Percentiles rank a stretch among this genome's conserved stretches.
These are phyloP conservation scores for Diadema setosum DNA, from an alignment of 35 echinoderm and acorn worm species.

Conservation along the genomic window DNA sequence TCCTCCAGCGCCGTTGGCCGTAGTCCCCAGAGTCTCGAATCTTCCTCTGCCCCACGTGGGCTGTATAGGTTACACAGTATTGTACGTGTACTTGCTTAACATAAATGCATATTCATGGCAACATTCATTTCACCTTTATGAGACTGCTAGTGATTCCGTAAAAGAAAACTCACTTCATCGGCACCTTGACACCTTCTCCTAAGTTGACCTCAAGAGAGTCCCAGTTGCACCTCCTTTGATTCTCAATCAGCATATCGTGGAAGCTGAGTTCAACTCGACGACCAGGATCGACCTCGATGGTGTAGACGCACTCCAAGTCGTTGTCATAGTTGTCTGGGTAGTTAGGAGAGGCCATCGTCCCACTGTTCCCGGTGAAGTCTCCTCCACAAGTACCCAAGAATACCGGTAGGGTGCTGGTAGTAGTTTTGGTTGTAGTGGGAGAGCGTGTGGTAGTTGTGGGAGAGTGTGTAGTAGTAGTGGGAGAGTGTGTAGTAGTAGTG, in stretches of 20 bases:
- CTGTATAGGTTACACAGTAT: too few species aligned
- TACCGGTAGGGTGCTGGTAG: not conserved
- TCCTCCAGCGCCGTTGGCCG: too few species aligned
- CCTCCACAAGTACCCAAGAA: constrained; percentile 5
- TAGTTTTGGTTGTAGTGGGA: not conserved
- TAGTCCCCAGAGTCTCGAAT: too few species aligned
- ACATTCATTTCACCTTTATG: too few species aligned
- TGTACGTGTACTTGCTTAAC: too few species aligned
- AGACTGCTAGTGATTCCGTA: too few species aligned
- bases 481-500: too few species aligned
- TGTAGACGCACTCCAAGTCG: not conserved
- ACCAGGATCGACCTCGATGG: not conserved
- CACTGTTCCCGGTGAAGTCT: not conserved
- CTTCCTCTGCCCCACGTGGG: too few species aligned
- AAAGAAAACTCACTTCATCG: not conserved
- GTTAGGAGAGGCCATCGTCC: not conserved
- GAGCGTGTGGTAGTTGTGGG: not conserved
- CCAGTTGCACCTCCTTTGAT: not conserved
- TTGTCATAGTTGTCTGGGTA: not conserved
- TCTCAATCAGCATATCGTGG: not conserved
- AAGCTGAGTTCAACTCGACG: not conserved
- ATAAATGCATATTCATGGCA: too few species aligned
- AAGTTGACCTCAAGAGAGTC: not conserved
- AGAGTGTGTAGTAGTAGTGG: too few species aligned
- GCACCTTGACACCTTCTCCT: not conserved